Evolutionary conservation across 1,140 invertebrate species (phyloP).

Genomic region (Diorhabda carinulata): DNA sequence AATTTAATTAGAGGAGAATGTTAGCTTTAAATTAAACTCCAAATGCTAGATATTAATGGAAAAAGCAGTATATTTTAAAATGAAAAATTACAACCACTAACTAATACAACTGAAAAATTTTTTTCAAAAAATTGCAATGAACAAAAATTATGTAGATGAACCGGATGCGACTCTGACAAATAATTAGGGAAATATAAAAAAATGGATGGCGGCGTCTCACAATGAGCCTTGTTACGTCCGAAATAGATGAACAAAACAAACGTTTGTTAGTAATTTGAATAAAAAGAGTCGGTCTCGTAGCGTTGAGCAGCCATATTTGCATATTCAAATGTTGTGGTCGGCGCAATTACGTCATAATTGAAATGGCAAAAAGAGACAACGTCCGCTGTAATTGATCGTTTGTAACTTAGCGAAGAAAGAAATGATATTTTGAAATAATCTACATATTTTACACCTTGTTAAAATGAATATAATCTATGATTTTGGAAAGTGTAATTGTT

Average conservation of each 20-base stretch:
- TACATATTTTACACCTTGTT: too few species aligned
- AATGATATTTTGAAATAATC: neutral
- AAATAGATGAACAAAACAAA: constrained; percentile 35
- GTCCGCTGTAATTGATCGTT: constrained; percentile 29
- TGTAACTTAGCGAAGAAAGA: constrained; percentile 20
- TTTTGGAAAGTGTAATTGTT: too few species aligned
- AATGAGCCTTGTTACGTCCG: constrained; percentile 29
- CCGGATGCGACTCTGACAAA: constrained; percentile 10
- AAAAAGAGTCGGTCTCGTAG: constrained; percentile 27
- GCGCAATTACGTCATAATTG: constrained; percentile 41
- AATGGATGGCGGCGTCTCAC: constrained; percentile 6
- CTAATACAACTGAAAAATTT: too few species aligned
- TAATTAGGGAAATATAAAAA: constrained; percentile 20
- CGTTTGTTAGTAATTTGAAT: constrained; percentile 36
- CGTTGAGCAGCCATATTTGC: constrained; percentile 30
- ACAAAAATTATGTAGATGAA: constrained; percentile 17
- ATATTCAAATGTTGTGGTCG: constrained; percentile 40
- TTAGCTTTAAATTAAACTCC: too few species aligned
- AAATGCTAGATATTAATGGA: too few species aligned
- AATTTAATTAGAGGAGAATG: too few species aligned
- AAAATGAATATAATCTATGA: too few species aligned
- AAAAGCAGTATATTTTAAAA: too few species aligned
- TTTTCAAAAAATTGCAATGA: constrained; percentile 1
- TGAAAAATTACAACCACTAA: too few species aligned
- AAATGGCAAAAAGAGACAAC: constrained; percentile 37